phyloP scores from a whole-genome alignment of 1,140 invertebrate genomes.

The Dreissena polymorpha region DNA sequence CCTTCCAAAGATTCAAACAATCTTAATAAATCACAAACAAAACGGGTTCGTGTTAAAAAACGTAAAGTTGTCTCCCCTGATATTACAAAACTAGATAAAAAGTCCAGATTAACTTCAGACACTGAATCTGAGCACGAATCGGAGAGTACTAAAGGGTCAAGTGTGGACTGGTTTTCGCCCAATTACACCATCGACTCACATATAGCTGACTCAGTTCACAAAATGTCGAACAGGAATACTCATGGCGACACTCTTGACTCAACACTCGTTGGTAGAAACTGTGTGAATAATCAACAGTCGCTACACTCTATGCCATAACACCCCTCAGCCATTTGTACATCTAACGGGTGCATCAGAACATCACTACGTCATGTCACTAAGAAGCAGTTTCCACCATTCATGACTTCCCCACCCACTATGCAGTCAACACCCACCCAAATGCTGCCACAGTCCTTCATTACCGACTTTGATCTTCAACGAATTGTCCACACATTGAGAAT shows the following conservation, averaged over 20 bases:
- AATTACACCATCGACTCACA: background rate
- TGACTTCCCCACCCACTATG: too few relatives aligned
- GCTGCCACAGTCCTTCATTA: background rate
- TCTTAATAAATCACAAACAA: too few relatives aligned
- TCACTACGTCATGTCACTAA: too few relatives aligned
- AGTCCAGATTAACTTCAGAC: background rate
- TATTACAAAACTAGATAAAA: background rate
- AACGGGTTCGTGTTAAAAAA: too few relatives aligned
- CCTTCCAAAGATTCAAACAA: too few relatives aligned
- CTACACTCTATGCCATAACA: too few relatives aligned
- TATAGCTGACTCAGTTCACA: background rate
- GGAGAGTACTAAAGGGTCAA: background rate
- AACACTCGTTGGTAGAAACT: background rate
- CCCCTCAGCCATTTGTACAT: too few relatives aligned
- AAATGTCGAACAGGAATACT: background rate
- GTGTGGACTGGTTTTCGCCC: background rate
- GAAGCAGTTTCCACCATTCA: too few relatives aligned
- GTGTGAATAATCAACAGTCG: too few relatives aligned
- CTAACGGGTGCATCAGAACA: too few relatives aligned
- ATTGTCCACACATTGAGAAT: background rate
- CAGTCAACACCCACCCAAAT: too few relatives aligned
- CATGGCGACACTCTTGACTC: background rate
- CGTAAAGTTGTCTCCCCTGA: conserved; percentile 7
- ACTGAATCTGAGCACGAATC: background rate
- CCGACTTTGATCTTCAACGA: background rate